Evolutionary conservation across 1,140 invertebrate species (phyloP).

Genomic region (Dryas iulia): DNA sequence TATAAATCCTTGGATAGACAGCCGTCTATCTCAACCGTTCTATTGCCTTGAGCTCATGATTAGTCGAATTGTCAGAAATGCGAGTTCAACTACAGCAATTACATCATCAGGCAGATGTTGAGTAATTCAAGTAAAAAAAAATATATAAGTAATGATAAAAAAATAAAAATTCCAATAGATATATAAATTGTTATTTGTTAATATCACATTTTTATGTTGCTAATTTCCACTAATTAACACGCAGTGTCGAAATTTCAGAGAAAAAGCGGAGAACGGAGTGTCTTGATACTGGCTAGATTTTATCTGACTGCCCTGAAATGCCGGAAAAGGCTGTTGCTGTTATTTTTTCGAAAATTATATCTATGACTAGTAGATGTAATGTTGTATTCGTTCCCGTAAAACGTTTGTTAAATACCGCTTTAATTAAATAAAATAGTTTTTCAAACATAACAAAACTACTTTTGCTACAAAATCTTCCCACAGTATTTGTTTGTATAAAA

Average conservation of each 20-base stretch:
- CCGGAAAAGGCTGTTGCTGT: too few species aligned
- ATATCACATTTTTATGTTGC: too few species aligned
- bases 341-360: too few species aligned
- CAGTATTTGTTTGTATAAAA: neutral
- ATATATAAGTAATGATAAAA: neutral
- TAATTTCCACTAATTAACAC: too few species aligned
- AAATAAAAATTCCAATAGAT: too few species aligned
- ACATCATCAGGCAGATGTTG: conserved; percentile 45
- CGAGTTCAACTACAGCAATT: conserved; percentile 34
- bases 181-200: too few species aligned
- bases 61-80: conserved; percentile 45
- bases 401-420: neutral
- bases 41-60: conserved; percentile 62
- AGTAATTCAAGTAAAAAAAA: conserved; percentile 13
- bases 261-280: too few species aligned
- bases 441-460: neutral
- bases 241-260: too few species aligned
- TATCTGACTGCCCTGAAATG: too few species aligned
- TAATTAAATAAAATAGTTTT: neutral
- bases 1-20: conserved; percentile 48
- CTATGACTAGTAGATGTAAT: too few species aligned
- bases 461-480: neutral
- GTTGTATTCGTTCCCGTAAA: neutral
- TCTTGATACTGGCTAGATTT: too few species aligned
- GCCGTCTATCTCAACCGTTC: conserved; percentile 38